Percentiles rank a stretch among this genome's conserved stretches.
Conservation (phyloP, 2,113 vertebrate genomes). For the Origma solitaria region DNA sequence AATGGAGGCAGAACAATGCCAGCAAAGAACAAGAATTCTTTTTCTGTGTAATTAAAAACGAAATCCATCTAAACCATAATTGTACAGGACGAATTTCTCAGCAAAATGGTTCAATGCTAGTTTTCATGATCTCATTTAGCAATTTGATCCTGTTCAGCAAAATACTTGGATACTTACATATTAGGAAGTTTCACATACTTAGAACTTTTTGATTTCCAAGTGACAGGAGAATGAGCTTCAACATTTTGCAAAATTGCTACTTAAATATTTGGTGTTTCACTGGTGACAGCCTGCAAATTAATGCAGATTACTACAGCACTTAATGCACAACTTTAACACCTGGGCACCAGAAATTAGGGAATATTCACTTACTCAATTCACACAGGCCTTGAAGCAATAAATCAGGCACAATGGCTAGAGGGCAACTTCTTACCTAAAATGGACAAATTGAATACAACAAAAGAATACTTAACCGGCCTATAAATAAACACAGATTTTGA, state of each 20-base stretch:
- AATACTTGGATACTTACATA: neutral
- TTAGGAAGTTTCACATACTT: neutral
- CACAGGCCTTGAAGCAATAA: neutral
- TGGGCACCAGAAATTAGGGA: constrained; percentile 7
- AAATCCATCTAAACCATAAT: neutral
- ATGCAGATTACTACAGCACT: neutral
- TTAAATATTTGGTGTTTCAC: neutral
- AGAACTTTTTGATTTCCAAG: neutral
- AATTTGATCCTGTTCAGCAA: neutral
- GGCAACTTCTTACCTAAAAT: neutral
- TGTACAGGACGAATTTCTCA: neutral
- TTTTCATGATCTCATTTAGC: neutral
- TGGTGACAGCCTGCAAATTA: neutral
- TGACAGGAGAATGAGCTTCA: neutral
- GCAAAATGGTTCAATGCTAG: neutral
- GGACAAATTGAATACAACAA: neutral
- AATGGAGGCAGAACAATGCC: neutral
- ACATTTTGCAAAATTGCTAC: neutral
- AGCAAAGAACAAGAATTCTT: neutral
- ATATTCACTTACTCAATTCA: constrained; percentile 6
- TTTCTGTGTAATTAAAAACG: neutral
- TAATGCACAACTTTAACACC: constrained; percentile 17
- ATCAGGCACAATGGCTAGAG: neutral
- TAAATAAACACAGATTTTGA: neutral
- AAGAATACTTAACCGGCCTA: neutral